Evolutionary conservation across 2,797 vertebrate genomes (phyloP).

Genomic region (Anguilla anguilla): DNA sequence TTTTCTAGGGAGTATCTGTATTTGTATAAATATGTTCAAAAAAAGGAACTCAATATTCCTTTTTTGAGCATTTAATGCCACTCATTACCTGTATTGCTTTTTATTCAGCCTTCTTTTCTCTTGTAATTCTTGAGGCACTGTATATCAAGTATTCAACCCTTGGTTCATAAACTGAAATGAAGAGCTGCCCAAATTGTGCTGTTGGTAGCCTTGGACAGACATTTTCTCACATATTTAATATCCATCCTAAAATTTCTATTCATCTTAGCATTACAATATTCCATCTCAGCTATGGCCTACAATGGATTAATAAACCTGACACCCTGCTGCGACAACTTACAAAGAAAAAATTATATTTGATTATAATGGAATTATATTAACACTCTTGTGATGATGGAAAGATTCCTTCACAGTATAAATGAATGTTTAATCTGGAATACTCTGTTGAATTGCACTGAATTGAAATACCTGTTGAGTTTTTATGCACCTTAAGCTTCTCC

Average conservation of each 20-base stretch:
- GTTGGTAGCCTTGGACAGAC: not conserved
- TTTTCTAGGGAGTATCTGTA: too few relatives aligned
- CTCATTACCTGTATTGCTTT: too few relatives aligned
- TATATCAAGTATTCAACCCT: not conserved
- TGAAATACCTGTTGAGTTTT: not conserved
- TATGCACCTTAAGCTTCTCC: not conserved
- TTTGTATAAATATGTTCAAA: too few relatives aligned
- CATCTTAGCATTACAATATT: not conserved
- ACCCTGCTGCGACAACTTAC: not conserved
- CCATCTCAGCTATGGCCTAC: not conserved
- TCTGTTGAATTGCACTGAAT: not conserved
- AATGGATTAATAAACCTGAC: not conserved
- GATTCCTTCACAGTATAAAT: not conserved
- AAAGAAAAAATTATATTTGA: constrained; percentile 5
- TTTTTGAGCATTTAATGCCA: too few relatives aligned
- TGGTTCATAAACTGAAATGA: not conserved
- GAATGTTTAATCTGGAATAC: not conserved
- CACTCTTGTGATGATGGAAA: not conserved
- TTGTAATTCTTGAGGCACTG: too few relatives aligned
- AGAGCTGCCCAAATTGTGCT: not conserved
- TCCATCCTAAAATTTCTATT: not conserved
- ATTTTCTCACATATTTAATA: not conserved
- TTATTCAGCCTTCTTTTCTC: too few relatives aligned
- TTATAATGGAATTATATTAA: not conserved
- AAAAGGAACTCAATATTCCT: too few relatives aligned